Evolutionary conservation across 1,140 invertebrate genomes (phyloP).

Genomic region (Zaprionus ornatus): DNA sequence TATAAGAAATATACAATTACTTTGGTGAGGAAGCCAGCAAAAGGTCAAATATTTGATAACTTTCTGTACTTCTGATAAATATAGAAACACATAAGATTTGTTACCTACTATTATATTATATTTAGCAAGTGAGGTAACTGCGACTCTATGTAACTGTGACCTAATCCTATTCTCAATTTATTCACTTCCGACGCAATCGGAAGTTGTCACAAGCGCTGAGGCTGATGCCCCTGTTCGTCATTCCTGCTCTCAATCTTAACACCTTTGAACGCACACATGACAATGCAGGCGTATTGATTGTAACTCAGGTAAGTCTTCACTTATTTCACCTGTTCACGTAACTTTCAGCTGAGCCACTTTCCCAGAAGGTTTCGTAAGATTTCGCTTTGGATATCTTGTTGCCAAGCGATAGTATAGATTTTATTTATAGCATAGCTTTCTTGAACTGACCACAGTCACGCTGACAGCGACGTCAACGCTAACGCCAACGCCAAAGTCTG

Average conservation of each 20-base stretch:
- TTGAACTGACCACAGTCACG: conserved; percentile 76
- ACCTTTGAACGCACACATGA: conserved; percentile 13
- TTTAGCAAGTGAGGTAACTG: background rate
- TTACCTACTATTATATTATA: background rate
- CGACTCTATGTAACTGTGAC: background rate
- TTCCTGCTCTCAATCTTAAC: background rate
- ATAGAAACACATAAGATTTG: background rate
- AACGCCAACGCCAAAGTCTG: background rate
- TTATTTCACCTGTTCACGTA: conserved; percentile 23
- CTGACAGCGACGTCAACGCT: background rate
- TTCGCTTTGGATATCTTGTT: conserved; percentile 49
- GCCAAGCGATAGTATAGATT: conserved; percentile 45
- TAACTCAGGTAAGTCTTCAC: background rate
- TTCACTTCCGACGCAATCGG: background rate
- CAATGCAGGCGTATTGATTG: conserved; percentile 6
- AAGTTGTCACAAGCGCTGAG: background rate
- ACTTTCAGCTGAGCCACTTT: conserved; percentile 27
- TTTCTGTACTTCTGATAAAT: background rate
- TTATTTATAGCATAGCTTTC: conserved; percentile 18
- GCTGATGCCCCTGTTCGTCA: background rate
- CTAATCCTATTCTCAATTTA: background rate
- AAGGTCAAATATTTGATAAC: background rate
- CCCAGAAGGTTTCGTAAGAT: conserved; percentile 28
- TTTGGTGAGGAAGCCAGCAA: background rate
- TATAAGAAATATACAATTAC: background rate